Conservation (phyloP, 2,797 vertebrate genomes). For the Silurus lanzhouensis region DNA sequence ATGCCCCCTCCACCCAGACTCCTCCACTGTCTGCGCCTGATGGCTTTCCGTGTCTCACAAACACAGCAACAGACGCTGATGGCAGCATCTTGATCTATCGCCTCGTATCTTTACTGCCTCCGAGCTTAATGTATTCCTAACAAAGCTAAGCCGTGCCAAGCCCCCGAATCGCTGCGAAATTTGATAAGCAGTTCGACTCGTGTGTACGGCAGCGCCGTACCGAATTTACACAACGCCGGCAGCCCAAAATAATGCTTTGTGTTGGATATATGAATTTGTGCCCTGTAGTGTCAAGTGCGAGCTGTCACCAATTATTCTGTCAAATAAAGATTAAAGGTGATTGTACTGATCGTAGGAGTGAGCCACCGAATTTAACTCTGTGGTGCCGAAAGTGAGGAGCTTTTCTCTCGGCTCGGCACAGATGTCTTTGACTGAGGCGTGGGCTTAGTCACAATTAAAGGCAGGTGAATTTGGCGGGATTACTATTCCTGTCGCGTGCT, state of each 20-base stretch:
- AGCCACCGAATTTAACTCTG: conserved; percentile 46
- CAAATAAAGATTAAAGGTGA: conserved; percentile 60
- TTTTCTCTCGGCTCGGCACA: conserved; percentile 44
- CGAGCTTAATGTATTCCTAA: conserved; percentile 67
- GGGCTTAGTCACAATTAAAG: conserved; percentile 72
- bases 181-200: conserved; percentile 64
- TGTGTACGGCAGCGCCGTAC: conserved; percentile 60
- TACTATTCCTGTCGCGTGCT: conserved; percentile 74
- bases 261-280: conserved; percentile 53
- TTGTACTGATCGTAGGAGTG: conserved; percentile 46
- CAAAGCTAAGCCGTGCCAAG: conserved; percentile 66
- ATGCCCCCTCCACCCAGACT: conserved; percentile 67
- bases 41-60: conserved; percentile 41
- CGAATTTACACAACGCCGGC: conserved; percentile 54
- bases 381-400: conserved; percentile 2
- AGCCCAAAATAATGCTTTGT: conserved; percentile 48
- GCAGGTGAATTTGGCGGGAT: conserved; percentile 76
- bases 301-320: conserved; percentile 54
- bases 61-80: conserved; percentile 51
- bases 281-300: conserved; percentile 49
- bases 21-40: conserved; percentile 64
- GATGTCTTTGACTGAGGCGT: conserved; percentile 64
- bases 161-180: conserved; percentile 59
- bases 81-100: conserved; percentile 67
- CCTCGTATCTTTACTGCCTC: conserved; percentile 62